Base-by-base conservation (phyloP, 2,888 invertebrate genomes). In the Ellobium chinense region DNA sequence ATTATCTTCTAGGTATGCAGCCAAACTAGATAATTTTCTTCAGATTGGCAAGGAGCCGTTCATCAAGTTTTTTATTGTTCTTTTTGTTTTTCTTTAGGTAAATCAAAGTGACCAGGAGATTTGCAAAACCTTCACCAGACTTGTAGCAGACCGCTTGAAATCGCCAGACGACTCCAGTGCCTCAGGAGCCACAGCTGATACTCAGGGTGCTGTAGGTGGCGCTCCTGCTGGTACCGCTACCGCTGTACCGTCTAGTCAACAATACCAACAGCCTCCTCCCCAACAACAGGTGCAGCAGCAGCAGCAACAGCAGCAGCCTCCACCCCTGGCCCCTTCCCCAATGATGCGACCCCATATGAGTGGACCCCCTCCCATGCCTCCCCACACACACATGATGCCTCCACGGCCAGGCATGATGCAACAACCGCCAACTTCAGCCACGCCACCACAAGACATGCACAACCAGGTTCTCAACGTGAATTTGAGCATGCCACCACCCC, bases 91-190 rank as follows among this genome's bases (percentile, higher is more conserved):
- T 5, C 39, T 29, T 29, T 46, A 80, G 80, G 66, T 31, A 21
- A 80, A 62, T 66, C 65, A 54, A 27, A 68, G 27, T 54, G 80
- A 63, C 4, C 39, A 69, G 56, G 78, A 79, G 24, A 80, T 80
- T 12, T 31, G 74, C 18, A 74, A 80, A 31, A 56, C 36, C 12
- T 80, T 80, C 34, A 74, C 74, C 12, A 65, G 74, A 34, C 73
- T 72, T 36, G 80, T 80, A 18, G 80, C 74, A 66, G 80, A 80
- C 9, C 39, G 66, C 18, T 36, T 80, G 54, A 80, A 80, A 39
- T 46, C 78, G 4, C 68, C 77, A 37, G 78, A 78, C 46, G 78
- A 78, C 7, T 70, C 78, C n/a, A 78, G 34, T 62, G 31, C 39
- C 1, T 60, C 78, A 29, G 69, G 75, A 12, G 14, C 31, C 9